Base-by-base conservation (phyloP, 2,888 invertebrate genomes). In the Strigamia maritima region DNA sequence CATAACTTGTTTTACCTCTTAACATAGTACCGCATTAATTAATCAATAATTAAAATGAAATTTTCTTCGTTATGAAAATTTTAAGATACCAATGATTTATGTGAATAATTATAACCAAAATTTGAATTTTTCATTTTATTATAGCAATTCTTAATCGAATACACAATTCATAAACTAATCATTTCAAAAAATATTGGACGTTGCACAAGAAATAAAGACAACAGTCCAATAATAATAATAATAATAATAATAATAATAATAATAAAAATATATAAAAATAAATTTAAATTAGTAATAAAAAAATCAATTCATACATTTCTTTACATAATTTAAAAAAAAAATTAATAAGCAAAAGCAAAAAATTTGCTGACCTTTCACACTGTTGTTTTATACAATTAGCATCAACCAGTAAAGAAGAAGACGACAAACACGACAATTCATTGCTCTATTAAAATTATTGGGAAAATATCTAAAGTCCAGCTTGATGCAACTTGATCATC, bases 331-430 rank as follows among this genome's bases (percentile, higher is more conserved):
- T 7, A 54, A 54, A n/a, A n/a, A 8, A 22, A 54, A 54, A 54
- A 54, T 19, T 3, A 19, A 49, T n/a, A 54, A 54, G 1, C 8
- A 54, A 54, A 44, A 0, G 54, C 19, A 19, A 54, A 54, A 54
- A 54, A 19, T 54, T 19, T 54, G 54, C 54, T 54, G 54, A 54
- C 54, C 54, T 54, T 54, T 54, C 54, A 54, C 54, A 54, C 54
- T 54, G 35, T 35, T 54, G 54, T 54, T 54, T 16, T 54, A 16
- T 22, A 54, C 54, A 54, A 19, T 54, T 54, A 54, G 54, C 54
- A n/a, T n/a, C n/a, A n/a, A n/a, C n/a, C n/a, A 54, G 54, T 54
- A 54, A 54, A 54, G 54, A 54, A 54, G 54, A 54, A 54, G 54
- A 54, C 16, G 54, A 54, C 54, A 54, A 54, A 54, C 54, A 54